Base-by-base conservation (phyloP, 2,113 vertebrate species). In the Hucho hucho region DNA sequence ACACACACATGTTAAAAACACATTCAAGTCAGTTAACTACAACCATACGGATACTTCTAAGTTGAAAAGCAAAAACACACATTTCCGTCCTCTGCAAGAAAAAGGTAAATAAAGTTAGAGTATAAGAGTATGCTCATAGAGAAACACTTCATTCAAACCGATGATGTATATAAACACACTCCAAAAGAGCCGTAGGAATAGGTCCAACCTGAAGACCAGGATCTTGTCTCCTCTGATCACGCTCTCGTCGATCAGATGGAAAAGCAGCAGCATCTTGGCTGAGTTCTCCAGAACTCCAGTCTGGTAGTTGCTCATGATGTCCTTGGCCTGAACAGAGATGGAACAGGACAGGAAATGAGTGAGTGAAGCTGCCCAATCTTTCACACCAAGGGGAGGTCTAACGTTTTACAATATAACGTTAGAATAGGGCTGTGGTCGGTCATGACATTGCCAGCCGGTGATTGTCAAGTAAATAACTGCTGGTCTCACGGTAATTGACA, bases 221-320 rank as follows among this genome's bases (percentile, higher is more conserved):
- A 98, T 95, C 93, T 98, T 99, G 88, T 99, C 97, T 87, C 95
- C 91, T 83, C 92, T 93, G 81, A 90, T 94, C 75, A 98, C 94
- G 22, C 97, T 97, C 85, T 98, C 97, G 13, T 99, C 98, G 66
- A 99, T 96, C 82, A 99, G 83, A 86, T 98, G 94, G 86, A 99
- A 99, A n/a, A 99, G 95, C 73, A 99, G 88, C 68, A 97, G 93
- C 96, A 99, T 99, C 89, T 99, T 99, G 53, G 97, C 96, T 0
- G 98, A 99, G 87, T 98, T 98, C 81, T 98, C 95, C 83, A 99
- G 89, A 81, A 98, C 91, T 46, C 98, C 98, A 0, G 89, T 93
- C 79, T 95, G 94, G 86, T 99, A 99, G 87, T 95, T 92, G 73
- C 89, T 94, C 92, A 99, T 93, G 78, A 99, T 93, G 77, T 97